Evolutionary conservation across 1,140 invertebrate genomes (phyloP), one percentile per base, ranked within the genome.

Genomic region (Drosophila bocki): DNA sequence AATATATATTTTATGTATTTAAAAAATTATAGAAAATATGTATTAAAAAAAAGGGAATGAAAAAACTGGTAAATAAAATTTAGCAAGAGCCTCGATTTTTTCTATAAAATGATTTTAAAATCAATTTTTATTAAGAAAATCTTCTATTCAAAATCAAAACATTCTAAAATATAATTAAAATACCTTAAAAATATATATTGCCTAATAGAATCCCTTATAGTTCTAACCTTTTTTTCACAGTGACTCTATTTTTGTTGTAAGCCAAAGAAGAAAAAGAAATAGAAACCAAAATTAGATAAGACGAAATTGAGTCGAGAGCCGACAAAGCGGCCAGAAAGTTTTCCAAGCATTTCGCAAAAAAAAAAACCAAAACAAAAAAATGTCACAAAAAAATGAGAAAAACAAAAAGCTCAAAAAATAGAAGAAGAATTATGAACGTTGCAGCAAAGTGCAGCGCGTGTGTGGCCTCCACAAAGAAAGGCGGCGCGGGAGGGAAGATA

Each of bases 221-320:
- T 0, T 54, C 7, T 6, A 9, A 9, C 2, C 3, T 15, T 54
- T 54, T 1, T 39, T 19, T 39, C 53, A 39, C 37, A 74, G 63
- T 60, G 54, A 68, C 22, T 33, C 19, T 15, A 1, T 39, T 54
- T 15, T 54, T 54, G 61, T 65, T 69, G 67, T 54, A 70, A 68
- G 32, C 57, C 59, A 57, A 67, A 72, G 44, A 58, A 42, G 51
- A 64, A 62, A 51, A 54, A 78, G 56, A 62, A 86, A 90, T 63
- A 41, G 48, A 64, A 75, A 80, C 56, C 77, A 81, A 85, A 87
- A 82, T 90, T 90, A 90, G 85, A 90, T 90, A 90, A 90, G 85
- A 79, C 85, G 78, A 90, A 85, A 90, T 90, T 85, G 85, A 91
- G 82, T 84, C 70, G 69, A 82, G 78, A 75, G 77, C 80, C 71